phyloP scores from a whole-genome alignment of 92 coral and sea anemone genomes.

The Phenganax stokvisi region DNA sequence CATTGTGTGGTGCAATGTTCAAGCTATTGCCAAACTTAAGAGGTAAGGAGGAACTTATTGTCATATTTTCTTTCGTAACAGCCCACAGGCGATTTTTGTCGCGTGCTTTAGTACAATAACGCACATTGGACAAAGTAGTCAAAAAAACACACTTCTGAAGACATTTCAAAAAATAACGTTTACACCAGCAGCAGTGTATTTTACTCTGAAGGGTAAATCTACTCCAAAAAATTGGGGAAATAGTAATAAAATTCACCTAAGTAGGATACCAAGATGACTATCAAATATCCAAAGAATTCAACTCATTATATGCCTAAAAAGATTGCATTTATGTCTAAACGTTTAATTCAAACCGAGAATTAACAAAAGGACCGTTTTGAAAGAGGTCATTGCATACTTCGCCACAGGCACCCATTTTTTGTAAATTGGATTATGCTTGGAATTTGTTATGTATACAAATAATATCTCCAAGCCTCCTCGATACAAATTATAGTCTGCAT shows the following conservation, averaged over 20 bases:
- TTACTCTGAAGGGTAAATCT: no score
- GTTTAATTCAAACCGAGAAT: background rate
- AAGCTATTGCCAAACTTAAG: constrained; percentile 3
- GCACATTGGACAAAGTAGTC: no score
- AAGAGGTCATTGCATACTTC: background rate
- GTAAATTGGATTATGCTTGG: background rate
- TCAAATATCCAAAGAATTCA: background rate
- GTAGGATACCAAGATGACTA: no score
- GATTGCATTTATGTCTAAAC: background rate
- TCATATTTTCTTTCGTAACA: background rate
- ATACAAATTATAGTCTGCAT: background rate
- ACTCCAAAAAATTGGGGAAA: background rate
- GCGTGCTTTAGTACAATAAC: no score
- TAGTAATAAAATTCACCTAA: no score
- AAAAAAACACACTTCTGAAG: no score
- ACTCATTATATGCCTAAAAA: background rate
- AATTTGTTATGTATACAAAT: background rate
- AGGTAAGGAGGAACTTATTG: constrained; percentile 5
- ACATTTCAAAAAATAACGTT: no score
- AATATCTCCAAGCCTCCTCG: background rate
- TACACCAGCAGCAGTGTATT: no score
- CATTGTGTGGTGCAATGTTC: constrained; percentile 34
- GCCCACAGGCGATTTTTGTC: background rate
- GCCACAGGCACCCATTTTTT: background rate
- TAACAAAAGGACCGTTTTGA: constrained; percentile 8